Conservation (phyloP, 2,113 vertebrate species). For the Glaucidium brasilianum region DNA sequence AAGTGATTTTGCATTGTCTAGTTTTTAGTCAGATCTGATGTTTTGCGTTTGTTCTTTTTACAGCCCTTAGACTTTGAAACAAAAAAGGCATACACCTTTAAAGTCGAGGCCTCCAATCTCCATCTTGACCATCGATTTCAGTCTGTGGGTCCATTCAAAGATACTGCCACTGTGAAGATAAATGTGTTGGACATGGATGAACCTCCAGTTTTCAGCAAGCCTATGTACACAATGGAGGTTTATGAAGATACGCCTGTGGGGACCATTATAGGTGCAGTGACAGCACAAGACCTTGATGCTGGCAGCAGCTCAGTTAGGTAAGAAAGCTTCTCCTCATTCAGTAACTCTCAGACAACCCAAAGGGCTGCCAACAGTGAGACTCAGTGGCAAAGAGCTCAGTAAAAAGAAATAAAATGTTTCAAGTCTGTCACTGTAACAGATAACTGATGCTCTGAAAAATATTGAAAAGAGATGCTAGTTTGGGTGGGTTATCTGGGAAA, state of each 20-base stretch:
- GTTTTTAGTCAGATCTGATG: not conserved
- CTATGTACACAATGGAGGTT: slow-evolving; percentile 92
- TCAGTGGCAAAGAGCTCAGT: not conserved
- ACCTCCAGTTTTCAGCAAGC: slow-evolving; percentile 93
- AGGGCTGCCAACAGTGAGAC: not conserved
- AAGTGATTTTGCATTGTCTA: not conserved
- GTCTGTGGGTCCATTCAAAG: slow-evolving; percentile 91
- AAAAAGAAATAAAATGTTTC: not conserved
- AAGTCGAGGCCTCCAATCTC: slow-evolving; percentile 92
- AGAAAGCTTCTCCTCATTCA: slow-evolving; percentile 6
- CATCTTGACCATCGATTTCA: slow-evolving; percentile 92
- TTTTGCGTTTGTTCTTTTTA: not conserved
- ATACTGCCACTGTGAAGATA: slow-evolving; percentile 95
- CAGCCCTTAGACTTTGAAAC: slow-evolving; percentile 95
- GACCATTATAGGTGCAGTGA: slow-evolving; percentile 95
- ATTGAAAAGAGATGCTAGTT: not conserved
- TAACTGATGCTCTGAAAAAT: not conserved
- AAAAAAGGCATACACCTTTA: slow-evolving; percentile 96
- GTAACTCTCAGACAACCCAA: not conserved
- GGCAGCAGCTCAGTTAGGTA: slow-evolving; percentile 91
- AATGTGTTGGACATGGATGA: slow-evolving; percentile 95
- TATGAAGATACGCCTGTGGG: slow-evolving; percentile 93
- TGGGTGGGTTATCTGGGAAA: not conserved
- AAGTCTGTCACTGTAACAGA: not conserved
- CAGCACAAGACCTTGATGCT: slow-evolving; percentile 93